phyloP scores from a whole-genome alignment of 2,888 invertebrate genomes.

The Drosophila formosana region DNA sequence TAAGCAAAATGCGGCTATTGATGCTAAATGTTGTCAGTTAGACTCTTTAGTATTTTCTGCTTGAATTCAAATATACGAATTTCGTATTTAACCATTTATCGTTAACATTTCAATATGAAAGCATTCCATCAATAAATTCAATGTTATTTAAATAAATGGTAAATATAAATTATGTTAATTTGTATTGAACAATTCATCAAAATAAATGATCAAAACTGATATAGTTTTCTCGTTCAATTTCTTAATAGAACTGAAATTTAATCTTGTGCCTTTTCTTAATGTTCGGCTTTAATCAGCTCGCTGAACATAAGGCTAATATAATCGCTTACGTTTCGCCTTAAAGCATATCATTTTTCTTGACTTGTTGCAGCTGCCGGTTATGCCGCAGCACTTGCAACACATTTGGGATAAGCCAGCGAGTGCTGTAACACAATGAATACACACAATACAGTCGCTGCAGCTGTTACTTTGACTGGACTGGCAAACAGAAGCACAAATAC shows the following conservation, averaged over 20 bases:
- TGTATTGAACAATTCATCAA: too few relatives aligned
- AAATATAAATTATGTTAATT: too few relatives aligned
- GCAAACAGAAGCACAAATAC: slow-evolving; percentile 38
- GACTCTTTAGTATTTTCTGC: slow-evolving; percentile 27
- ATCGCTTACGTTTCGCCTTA: too few relatives aligned
- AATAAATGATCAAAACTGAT: too few relatives aligned
- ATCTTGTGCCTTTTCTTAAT: too few relatives aligned
- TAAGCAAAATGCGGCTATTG: slow-evolving; percentile 70
- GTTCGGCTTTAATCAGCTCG: too few relatives aligned
- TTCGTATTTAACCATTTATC: slow-evolving; percentile 7
- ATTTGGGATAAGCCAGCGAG: slow-evolving; percentile 1
- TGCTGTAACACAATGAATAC: neutral
- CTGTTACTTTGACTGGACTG: slow-evolving; percentile 27
- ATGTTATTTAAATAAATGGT: neutral
- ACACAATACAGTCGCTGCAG: slow-evolving; percentile 9
- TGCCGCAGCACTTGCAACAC: slow-evolving; percentile 12
- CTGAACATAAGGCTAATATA: too few relatives aligned
- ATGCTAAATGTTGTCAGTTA: slow-evolving; percentile 62
- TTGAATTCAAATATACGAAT: slow-evolving; percentile 23
- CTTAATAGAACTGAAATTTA: too few relatives aligned
- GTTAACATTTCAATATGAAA: neutral
- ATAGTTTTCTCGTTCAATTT: too few relatives aligned
- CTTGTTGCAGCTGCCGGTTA: slow-evolving; percentile 8
- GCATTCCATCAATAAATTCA: neutral
- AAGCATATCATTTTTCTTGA: neutral